A percentile compares a stretch with the other conserved stretches of the same genome.
Conservation (phyloP, 1,140 invertebrate species). For the Coelopa frigida region DNA sequence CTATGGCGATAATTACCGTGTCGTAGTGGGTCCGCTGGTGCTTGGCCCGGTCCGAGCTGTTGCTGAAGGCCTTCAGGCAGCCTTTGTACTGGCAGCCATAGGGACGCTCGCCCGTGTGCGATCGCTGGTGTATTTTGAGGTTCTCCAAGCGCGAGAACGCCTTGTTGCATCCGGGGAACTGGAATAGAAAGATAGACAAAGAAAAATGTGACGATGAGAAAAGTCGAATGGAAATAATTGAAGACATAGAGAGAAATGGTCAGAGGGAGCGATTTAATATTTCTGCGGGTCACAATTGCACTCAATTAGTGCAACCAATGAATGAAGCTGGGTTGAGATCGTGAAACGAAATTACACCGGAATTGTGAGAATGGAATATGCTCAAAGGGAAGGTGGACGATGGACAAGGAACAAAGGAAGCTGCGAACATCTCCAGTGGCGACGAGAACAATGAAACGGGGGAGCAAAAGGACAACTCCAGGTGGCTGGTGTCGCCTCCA, state of each 20-base stretch:
- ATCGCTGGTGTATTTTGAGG: constrained; percentile 89
- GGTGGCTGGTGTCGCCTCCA: too few relatives aligned
- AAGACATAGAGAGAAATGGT: constrained; percentile 4
- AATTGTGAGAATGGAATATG: too few relatives aligned
- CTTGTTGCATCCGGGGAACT: constrained; percentile 88
- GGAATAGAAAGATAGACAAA: constrained; percentile 41
- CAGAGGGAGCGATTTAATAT: neutral
- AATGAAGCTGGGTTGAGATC: too few relatives aligned
- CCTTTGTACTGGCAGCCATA: constrained; percentile 78
- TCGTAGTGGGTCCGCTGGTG: constrained; percentile 95
- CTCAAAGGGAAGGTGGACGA: too few relatives aligned
- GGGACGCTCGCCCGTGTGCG: constrained; percentile 85
- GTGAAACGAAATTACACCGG: too few relatives aligned
- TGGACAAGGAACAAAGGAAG: too few relatives aligned
- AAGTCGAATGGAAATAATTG: constrained; percentile 6
- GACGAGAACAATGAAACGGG: too few relatives aligned
- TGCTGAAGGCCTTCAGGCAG: constrained; percentile 91
- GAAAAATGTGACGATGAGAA: constrained; percentile 9
- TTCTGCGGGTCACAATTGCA: neutral
- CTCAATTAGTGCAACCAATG: too few relatives aligned
- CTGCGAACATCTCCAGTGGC: too few relatives aligned
- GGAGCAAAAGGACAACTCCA: too few relatives aligned
- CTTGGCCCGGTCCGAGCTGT: constrained; percentile 93
- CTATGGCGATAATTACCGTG: constrained; percentile 84
- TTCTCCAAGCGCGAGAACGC: constrained; percentile 93